phyloP scores from a whole-genome alignment of 2,888 invertebrate genomes.

The Suillia variegata region DNA sequence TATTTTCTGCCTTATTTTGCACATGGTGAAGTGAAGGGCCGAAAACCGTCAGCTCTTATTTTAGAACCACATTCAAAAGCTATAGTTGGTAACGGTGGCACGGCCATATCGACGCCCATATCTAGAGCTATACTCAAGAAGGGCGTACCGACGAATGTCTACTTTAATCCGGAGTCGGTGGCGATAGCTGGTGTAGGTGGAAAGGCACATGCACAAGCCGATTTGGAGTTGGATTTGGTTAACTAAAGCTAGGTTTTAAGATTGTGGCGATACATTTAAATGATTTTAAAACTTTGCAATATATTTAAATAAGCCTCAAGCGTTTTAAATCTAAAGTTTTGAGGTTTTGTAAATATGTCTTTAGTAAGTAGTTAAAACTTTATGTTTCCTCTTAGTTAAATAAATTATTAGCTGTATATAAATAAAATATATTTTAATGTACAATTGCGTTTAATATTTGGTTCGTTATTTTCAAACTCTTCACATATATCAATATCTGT shows the following conservation, averaged over 20 bases:
- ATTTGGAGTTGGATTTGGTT: slow-evolving; percentile 66
- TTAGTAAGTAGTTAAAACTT: no score
- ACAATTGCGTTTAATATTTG: no score
- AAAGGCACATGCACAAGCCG: slow-evolving; percentile 76
- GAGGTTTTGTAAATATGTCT: no score
- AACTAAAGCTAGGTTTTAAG: slow-evolving; percentile 29
- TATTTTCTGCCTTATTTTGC: slow-evolving; percentile 54
- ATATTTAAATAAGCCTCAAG: no score
- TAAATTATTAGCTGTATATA: no score
- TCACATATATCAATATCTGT: no score
- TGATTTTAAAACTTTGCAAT: no score
- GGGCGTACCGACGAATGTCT: slow-evolving; percentile 68
- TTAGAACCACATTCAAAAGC: slow-evolving; percentile 73
- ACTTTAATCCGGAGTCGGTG: slow-evolving; percentile 71
- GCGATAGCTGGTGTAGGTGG: slow-evolving; percentile 79
- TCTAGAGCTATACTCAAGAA: slow-evolving; percentile 69
- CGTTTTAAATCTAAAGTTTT: no score
- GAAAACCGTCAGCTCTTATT: slow-evolving; percentile 61
- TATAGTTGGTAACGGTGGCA: slow-evolving; percentile 69
- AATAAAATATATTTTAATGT: no score
- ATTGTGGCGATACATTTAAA: no score
- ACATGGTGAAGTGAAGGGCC: slow-evolving; percentile 32
- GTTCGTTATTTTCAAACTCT: no score
- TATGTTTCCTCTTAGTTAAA: no score
- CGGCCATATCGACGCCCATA: slow-evolving; percentile 73